Evolutionary conservation across 2,113 vertebrate genomes (phyloP).

Genomic region (Rhadina sibilatrix): DNA sequence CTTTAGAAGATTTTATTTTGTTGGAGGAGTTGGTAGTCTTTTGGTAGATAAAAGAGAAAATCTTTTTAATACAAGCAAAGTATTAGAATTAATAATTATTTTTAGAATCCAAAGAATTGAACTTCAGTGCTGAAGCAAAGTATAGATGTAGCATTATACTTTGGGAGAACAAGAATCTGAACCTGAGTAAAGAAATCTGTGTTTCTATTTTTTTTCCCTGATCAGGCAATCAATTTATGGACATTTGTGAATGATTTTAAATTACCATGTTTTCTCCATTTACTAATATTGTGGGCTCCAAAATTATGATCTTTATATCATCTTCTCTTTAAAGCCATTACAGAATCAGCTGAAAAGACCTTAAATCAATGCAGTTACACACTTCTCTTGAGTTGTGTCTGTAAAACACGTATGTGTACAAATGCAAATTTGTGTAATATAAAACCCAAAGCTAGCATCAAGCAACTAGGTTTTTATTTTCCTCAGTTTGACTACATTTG

Average conservation of each 20-base stretch:
- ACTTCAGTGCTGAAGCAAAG: neutral
- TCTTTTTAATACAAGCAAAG: neutral
- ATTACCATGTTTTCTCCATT: neutral
- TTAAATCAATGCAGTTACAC: neutral
- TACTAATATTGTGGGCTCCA: neutral
- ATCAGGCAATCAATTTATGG: neutral
- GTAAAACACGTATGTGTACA: fast-evolving
- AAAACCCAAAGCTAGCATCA: neutral
- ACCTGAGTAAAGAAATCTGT: neutral
- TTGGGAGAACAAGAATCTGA: neutral
- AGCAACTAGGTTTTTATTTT: neutral
- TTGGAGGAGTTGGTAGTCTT: neutral
- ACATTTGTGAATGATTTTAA: neutral
- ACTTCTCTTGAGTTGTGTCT: neutral
- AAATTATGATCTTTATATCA: neutral
- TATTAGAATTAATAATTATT: neutral
- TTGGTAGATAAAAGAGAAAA: neutral
- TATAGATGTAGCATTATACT: neutral
- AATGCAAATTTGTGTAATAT: neutral
- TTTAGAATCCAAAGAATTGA: neutral
- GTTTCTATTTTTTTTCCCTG: neutral
- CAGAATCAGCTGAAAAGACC: neutral
- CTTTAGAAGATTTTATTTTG: neutral
- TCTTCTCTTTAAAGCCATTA: neutral
- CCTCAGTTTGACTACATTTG: neutral